Conservation (phyloP, 2,888 invertebrate genomes). For the Opisthograptis luteolata region DNA sequence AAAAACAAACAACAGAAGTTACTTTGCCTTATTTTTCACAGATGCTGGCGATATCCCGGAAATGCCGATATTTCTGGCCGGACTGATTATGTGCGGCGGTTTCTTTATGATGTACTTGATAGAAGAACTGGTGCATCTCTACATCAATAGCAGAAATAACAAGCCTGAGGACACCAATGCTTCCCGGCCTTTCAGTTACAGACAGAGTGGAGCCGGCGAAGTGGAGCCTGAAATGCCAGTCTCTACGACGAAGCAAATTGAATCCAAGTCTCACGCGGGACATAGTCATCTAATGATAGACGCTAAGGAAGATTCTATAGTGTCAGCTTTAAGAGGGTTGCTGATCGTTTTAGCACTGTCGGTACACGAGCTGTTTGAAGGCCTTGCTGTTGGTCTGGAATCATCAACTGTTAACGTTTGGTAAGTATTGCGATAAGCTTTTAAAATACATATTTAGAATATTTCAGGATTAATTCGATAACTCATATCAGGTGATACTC, state of each 20-base stretch:
- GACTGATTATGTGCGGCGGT: slow-evolving; percentile 89
- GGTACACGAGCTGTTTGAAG: slow-evolving; percentile 94
- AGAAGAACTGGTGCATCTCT: slow-evolving; percentile 90
- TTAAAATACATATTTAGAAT: no score
- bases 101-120: slow-evolving; percentile 91
- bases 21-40: slow-evolving; percentile 41
- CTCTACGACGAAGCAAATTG: slow-evolving; percentile 41
- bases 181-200: slow-evolving; percentile 65
- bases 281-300: slow-evolving; percentile 61
- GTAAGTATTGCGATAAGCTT: slow-evolving; percentile 52
- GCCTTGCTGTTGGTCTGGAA: slow-evolving; percentile 92
- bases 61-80: slow-evolving; percentile 86
- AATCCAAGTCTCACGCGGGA: slow-evolving; percentile 45
- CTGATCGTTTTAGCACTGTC: slow-evolving; percentile 90
- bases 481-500: no score
- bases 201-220: slow-evolving; percentile 66
- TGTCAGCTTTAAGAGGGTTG: slow-evolving; percentile 86
- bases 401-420: slow-evolving; percentile 80
- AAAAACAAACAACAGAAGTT: not conserved
- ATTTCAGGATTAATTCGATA: no score
- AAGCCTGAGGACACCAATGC: slow-evolving; percentile 59
- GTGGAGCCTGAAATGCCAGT: slow-evolving; percentile 30
- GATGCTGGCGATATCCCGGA: slow-evolving; percentile 76
- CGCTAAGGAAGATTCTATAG: slow-evolving; percentile 65
- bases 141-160: slow-evolving; percentile 83